Percentiles rank a stretch among this genome's conserved stretches.
Evolutionary conservation across 2,797 vertebrate species (phyloP).

Genomic region (Dermochelys coriacea): DNA sequence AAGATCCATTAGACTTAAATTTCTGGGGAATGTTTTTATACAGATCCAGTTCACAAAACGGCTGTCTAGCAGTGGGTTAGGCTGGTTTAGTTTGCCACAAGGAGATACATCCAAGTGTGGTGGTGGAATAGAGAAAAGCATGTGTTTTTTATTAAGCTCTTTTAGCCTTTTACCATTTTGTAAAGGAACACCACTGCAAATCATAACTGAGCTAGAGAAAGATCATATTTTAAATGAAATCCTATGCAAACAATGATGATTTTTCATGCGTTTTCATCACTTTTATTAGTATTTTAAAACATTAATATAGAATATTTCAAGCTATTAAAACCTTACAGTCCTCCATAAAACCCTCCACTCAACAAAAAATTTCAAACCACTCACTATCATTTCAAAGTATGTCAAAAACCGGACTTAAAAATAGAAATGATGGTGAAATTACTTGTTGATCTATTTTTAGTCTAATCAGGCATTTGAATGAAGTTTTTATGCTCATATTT

Average conservation of each 20-base stretch:
- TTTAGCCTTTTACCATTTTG: constrained; percentile 76
- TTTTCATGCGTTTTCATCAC: constrained; percentile 70
- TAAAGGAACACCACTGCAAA: constrained; percentile 73
- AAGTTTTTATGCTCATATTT: constrained; percentile 70
- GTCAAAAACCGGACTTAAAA: constrained; percentile 68
- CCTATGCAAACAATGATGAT: constrained; percentile 68
- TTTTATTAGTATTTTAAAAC: constrained; percentile 73
- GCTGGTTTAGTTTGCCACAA: constrained; percentile 69
- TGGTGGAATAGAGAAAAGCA: constrained; percentile 73
- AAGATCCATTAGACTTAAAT: constrained; percentile 61
- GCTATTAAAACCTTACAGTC: constrained; percentile 66
- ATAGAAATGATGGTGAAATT: constrained; percentile 68
- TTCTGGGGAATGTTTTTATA: constrained; percentile 71
- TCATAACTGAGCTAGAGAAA: constrained; percentile 75
- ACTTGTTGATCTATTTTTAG: constrained; percentile 68
- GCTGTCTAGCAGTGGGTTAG: constrained; percentile 70
- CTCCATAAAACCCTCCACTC: constrained; percentile 38
- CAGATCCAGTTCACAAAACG: constrained; percentile 66
- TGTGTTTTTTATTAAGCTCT: constrained; percentile 81
- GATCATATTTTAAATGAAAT: constrained; percentile 73
- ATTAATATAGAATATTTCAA: constrained; percentile 51
- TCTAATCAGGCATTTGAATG: constrained; percentile 68
- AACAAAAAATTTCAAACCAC: constrained; percentile 21
- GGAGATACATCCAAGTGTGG: constrained; percentile 70
- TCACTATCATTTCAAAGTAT: constrained; percentile 56